These are phyloP conservation scores for Sebastolobus alascanus DNA, from an alignment of 2,797 vertebrate species.

Conservation along the genomic window DNA sequence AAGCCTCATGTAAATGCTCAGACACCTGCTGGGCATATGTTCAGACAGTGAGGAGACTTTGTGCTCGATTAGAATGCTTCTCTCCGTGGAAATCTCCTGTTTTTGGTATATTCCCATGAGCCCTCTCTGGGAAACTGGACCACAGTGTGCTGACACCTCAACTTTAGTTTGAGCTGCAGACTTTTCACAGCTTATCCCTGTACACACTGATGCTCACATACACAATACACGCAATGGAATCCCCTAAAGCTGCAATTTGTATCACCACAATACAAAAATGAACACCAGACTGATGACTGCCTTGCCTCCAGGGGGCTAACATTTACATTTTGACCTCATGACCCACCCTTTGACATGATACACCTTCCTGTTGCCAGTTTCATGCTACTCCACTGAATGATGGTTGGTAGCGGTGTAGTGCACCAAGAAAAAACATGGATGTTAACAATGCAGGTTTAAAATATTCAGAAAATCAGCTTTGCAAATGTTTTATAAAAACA, in stretches of 20 bases:
- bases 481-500: accelerated
- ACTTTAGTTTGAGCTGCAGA: conserved; percentile 20
- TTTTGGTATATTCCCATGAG: conserved; percentile 33
- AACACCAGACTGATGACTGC: background rate
- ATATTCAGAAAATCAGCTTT: too few relatives aligned
- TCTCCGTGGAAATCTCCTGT: conserved; percentile 26
- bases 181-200: conserved; percentile 14
- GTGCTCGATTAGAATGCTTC: conserved; percentile 25
- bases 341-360: background rate
- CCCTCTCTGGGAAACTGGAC: conserved; percentile 32
- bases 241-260: background rate
- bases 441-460: too few relatives aligned
- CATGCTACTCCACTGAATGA: background rate
- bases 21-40: conserved; percentile 39
- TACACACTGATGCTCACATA: background rate
- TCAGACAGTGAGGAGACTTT: conserved; percentile 23
- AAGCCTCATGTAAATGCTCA: conserved; percentile 47
- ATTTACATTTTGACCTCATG: background rate
- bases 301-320: background rate
- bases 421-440: background rate
- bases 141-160: conserved; percentile 27
- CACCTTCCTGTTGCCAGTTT: background rate
- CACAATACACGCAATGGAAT: background rate
- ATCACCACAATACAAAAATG: background rate
- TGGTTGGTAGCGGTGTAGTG: background rate